These are phyloP conservation scores for Myiopsitta monachus DNA, from an alignment of 2,113 vertebrate genomes.

Conservation along the genomic window DNA sequence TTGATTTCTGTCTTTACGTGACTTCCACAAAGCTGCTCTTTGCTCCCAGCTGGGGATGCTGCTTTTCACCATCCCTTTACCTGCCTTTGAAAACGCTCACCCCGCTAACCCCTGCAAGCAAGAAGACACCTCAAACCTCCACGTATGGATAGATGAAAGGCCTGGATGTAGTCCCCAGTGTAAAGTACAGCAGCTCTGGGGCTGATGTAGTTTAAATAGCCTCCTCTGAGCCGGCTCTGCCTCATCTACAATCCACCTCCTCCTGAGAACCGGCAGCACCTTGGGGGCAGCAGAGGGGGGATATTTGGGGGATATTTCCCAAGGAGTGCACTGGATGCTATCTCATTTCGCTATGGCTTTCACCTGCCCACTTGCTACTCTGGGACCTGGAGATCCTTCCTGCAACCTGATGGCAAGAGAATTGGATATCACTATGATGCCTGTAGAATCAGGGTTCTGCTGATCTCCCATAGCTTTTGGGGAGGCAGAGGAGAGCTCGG, in stretches of 20 bases:
- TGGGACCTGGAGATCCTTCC: not conserved
- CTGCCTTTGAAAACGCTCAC: not conserved
- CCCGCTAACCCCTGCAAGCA: slow-evolving; percentile 8
- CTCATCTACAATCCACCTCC: not conserved
- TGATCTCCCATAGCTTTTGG: not conserved
- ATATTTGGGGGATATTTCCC: not conserved
- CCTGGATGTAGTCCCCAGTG: not conserved
- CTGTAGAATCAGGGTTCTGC: not conserved
- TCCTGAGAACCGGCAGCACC: not conserved
- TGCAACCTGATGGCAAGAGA: not conserved
- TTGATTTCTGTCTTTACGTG: slow-evolving; percentile 37
- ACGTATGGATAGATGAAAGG: not conserved
- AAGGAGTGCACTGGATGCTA: not conserved
- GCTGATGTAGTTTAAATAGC: not conserved
- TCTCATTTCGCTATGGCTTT: not conserved
- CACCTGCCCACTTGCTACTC: not conserved
- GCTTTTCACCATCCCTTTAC: not conserved
- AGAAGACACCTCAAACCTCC: not conserved
- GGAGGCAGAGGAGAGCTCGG: not conserved
- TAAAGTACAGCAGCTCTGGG: not conserved
- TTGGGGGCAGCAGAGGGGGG: fast-evolving
- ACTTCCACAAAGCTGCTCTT: slow-evolving; percentile 54
- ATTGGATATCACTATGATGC: not conserved
- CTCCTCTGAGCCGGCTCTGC: not conserved
- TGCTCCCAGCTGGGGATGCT: slow-evolving; percentile 10